phyloP scores from a whole-genome alignment of 2,888 invertebrate species.

The Rhagophthalmus giganteus region DNA sequence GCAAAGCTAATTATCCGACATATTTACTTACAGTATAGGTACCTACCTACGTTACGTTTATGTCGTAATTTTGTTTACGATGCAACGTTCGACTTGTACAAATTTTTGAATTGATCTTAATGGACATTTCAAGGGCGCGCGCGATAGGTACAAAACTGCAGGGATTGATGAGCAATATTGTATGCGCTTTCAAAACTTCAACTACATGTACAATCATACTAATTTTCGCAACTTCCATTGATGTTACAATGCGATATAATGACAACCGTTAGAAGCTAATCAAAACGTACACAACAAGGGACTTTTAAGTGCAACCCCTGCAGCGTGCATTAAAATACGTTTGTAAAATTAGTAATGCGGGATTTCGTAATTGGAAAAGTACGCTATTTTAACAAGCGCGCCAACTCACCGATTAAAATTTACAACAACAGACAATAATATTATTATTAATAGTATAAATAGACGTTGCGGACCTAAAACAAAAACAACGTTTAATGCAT shows the following conservation, averaged over 20 bases:
- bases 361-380: no score
- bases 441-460: no score
- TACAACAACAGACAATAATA: no score
- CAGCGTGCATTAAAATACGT: conserved; percentile 13
- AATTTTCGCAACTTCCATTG: conserved; percentile 53
- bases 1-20: conserved; percentile 15
- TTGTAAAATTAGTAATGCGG: no score
- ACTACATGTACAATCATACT: no score
- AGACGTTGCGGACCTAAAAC: no score
- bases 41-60: conserved; percentile 3
- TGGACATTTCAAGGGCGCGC: neutral
- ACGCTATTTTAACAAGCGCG: no score
- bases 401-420: no score
- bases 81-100: no score
- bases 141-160: neutral
- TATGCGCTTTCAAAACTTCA: conserved; percentile 39
- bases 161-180: conserved; percentile 9
- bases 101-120: no score
- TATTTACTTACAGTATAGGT: no score
- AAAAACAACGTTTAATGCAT: no score
- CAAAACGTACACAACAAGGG: conserved; percentile 26
- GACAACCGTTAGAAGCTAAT: conserved; percentile 37
- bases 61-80: conserved; percentile 24
- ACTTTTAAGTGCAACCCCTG: conserved; percentile 23
- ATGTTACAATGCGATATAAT: conserved; percentile 44